Conservation (phyloP, 2,797 vertebrate species). For the Platyrinchus mystaceus region DNA sequence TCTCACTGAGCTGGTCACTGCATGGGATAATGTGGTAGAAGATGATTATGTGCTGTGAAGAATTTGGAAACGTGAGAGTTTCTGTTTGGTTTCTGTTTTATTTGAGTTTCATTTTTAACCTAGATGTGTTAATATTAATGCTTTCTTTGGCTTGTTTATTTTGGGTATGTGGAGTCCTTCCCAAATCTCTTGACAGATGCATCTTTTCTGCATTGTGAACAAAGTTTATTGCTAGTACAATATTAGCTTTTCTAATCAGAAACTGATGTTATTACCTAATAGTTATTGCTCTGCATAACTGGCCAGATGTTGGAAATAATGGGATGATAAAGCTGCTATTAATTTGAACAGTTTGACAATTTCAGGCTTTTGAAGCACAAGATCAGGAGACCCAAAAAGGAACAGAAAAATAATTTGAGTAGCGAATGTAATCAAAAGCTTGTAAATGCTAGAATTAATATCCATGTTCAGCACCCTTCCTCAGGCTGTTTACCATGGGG, state of each 20-base stretch:
- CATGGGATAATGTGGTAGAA: neutral
- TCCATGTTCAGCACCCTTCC: neutral
- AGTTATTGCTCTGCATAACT: conserved; percentile 59
- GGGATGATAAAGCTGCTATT: conserved; percentile 65
- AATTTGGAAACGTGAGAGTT: neutral
- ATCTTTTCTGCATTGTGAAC: conserved; percentile 3
- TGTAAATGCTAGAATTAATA: neutral
- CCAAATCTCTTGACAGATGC: neutral
- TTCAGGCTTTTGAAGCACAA: conserved; percentile 44
- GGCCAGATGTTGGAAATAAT: conserved; percentile 70
- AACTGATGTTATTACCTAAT: conserved; percentile 53
- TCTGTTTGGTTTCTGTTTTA: neutral
- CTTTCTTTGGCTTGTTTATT: conserved; percentile 3
- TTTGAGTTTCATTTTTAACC: neutral
- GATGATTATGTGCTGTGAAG: neutral
- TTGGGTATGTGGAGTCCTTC: neutral
- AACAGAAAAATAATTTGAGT: conserved; percentile 49
- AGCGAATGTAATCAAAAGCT: conserved; percentile 17
- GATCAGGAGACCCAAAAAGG: conserved; percentile 31
- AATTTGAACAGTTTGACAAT: conserved; percentile 65
- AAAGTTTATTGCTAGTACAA: conserved; percentile 52
- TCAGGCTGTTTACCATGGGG: neutral
- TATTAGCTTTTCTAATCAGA: conserved; percentile 71
- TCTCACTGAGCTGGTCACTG: neutral
- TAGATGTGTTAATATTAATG: neutral